A percentile compares a stretch with the other conserved stretches of the same genome.
Evolutionary conservation across 2,888 invertebrate genomes (phyloP).

Genomic region (Norana najaformis): DNA sequence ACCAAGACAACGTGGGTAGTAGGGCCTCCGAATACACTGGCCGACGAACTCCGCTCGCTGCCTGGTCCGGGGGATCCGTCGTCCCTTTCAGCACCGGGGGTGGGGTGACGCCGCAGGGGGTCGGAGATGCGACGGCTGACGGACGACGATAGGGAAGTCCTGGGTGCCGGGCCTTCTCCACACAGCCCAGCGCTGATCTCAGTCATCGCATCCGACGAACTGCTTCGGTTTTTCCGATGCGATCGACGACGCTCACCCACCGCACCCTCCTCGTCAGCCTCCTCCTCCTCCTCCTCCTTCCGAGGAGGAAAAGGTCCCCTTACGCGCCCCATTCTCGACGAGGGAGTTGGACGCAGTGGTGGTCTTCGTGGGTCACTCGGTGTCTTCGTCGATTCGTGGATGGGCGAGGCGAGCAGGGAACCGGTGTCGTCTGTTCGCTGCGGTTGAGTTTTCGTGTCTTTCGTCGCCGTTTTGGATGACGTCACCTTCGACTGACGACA

Average conservation of each 20-base stretch:
- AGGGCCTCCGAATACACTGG: not conserved
- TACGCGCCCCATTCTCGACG: not conserved
- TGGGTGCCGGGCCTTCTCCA: not conserved
- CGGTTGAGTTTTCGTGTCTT: not conserved
- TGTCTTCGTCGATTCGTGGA: not conserved
- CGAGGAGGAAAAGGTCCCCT: not conserved
- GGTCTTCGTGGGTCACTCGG: not conserved
- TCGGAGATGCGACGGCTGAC: constrained; percentile 28
- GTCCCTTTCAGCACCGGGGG: not conserved
- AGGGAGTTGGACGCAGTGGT: not conserved
- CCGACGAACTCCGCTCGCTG: not conserved
- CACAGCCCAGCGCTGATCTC: not conserved
- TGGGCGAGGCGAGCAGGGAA: not conserved
- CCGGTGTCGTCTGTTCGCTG: not conserved
- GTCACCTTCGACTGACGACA: constrained; percentile 23
- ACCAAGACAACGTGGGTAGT: not conserved
- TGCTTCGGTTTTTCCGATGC: constrained; percentile 16
- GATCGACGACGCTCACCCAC: not conserved
- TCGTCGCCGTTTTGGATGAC: not conserved
- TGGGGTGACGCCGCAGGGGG: not conserved
- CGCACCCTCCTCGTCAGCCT: not conserved
- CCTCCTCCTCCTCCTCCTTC: not conserved
- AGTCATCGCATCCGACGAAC: constrained; percentile 28
- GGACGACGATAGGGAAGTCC: not conserved
- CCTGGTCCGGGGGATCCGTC: not conserved